A percentile compares a stretch with the other conserved stretches of the same genome.
These are phyloP conservation scores for Bubo bubo DNA, from an alignment of 2,113 vertebrate species.

Conservation along the genomic window DNA sequence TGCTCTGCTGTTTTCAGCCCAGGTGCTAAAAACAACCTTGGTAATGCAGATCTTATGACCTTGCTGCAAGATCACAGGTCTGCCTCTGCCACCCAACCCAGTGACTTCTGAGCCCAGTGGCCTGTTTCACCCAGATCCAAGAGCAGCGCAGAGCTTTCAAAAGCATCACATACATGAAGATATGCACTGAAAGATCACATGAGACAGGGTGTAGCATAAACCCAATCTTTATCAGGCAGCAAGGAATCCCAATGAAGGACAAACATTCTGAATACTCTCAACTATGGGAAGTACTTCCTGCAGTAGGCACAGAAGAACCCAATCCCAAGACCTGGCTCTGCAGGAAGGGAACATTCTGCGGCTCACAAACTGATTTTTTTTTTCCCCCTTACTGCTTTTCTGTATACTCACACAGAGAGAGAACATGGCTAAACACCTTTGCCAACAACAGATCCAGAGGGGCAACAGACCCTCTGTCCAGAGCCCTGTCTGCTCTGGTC, in stretches of 20 bases:
- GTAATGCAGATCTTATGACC: accelerated
- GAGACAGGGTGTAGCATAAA: background rate
- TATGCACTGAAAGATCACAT: accelerated
- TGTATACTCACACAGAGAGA: background rate
- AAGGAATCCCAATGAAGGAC: background rate
- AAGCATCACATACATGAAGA: background rate
- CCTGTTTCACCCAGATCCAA: background rate
- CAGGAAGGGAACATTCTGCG: background rate
- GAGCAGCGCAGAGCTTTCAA: background rate
- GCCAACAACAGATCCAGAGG: background rate
- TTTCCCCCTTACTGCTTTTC: background rate
- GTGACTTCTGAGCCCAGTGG: background rate
- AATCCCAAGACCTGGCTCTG: background rate
- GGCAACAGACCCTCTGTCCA: background rate
- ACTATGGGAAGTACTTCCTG: background rate
- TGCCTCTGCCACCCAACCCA: background rate
- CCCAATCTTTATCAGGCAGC: background rate
- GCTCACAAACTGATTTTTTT: background rate
- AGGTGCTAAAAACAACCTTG: background rate
- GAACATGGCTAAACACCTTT: background rate
- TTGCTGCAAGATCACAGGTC: background rate
- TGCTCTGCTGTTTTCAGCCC: background rate
- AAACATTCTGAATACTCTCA: background rate
- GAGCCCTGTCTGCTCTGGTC: background rate
- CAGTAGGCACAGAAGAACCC: background rate